A percentile compares a stretch with the other conserved stretches of the same genome.
Evolutionary conservation across 2,888 invertebrate species (phyloP).

Genomic region (Drosophila longiperda): DNA sequence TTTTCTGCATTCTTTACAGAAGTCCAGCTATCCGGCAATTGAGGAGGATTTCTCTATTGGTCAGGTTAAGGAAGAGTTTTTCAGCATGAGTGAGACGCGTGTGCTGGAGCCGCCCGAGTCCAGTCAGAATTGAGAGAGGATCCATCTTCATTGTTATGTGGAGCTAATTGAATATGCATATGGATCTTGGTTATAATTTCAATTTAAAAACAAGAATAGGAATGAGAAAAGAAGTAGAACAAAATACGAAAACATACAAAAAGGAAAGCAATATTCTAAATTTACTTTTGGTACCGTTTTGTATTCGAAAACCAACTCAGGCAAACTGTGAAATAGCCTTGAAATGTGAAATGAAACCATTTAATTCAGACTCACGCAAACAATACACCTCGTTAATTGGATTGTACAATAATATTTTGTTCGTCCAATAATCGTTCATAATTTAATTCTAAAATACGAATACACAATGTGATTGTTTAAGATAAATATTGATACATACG

Average conservation of each 20-base stretch:
- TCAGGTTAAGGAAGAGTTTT: conserved; percentile 83
- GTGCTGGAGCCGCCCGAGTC: conserved; percentile 18
- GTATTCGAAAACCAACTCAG: conserved; percentile 26
- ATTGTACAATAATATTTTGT: conserved; percentile 16
- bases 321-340: conserved; percentile 23
- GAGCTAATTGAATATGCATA: conserved; percentile 2
- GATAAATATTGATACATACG: conserved; percentile 14
- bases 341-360: conserved; percentile 6
- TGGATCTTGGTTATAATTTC: conserved; percentile 13
- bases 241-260: not conserved
- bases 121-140: conserved; percentile 18
- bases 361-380: conserved; percentile 19
- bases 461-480: conserved; percentile 54
- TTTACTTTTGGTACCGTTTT: conserved; percentile 33
- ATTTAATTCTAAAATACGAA: conserved; percentile 55
- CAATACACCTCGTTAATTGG: conserved; percentile 33
- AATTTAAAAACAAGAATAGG: not conserved
- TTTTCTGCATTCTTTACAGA: conserved; percentile 55
- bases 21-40: conserved; percentile 82
- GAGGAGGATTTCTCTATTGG: conserved; percentile 80
- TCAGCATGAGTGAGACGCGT: conserved; percentile 69
- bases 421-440: conserved; percentile 48
- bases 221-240: not conserved
- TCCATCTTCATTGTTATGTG: not conserved
- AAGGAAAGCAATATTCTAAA: not conserved